phyloP scores from a whole-genome alignment of 2,113 vertebrate genomes.

The Phocoena sinus region DNA sequence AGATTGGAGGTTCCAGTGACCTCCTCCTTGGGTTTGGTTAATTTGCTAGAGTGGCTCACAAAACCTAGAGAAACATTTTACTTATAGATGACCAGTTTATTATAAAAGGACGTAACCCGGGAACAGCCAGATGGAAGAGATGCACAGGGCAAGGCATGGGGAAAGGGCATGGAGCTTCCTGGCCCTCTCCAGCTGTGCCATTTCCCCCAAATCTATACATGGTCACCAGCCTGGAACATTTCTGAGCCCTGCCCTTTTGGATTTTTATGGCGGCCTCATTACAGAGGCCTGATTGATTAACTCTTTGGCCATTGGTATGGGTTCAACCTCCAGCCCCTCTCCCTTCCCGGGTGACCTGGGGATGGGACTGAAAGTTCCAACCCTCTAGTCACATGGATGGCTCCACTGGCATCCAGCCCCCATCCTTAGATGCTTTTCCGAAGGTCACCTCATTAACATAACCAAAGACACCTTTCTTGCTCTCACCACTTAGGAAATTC shows the following conservation, averaged over 20 bases:
- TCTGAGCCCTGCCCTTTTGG: neutral
- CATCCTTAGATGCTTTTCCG: too few species aligned
- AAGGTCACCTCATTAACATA: neutral
- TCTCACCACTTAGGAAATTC: neutral
- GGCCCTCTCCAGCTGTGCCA: neutral
- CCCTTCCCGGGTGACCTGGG: neutral
- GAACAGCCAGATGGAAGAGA: neutral
- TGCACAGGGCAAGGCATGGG: accelerated
- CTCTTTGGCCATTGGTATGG: neutral
- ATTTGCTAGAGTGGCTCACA: neutral
- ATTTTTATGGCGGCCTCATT: neutral
- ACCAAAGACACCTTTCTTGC: accelerated
- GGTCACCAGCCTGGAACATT: neutral
- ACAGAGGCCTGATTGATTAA: accelerated
- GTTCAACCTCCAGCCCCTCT: neutral
- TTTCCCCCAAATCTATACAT: too few species aligned
- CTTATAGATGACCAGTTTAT: neutral
- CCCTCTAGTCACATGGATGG: neutral
- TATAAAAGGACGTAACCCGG: neutral
- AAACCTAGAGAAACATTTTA: neutral
- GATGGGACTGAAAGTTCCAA: neutral
- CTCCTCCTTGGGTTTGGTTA: neutral
- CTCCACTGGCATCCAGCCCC: neutral
- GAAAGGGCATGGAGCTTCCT: accelerated
- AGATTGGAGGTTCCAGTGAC: neutral